These are phyloP conservation scores for Brachionus manjavacas DNA, from an alignment of 1,140 invertebrate species.

Conservation along the genomic window DNA sequence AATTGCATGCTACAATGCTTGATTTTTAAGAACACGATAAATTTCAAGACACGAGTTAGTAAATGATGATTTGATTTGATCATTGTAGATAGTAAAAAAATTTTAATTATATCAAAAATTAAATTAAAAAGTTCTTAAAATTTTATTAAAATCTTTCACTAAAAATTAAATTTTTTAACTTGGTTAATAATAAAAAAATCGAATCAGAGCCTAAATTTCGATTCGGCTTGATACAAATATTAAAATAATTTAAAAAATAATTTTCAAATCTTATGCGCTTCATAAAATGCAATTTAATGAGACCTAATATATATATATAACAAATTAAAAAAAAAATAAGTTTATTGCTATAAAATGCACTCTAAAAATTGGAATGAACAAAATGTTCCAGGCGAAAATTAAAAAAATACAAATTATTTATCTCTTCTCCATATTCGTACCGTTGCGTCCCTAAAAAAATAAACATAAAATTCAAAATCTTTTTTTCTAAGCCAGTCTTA, in stretches of 20 bases:
- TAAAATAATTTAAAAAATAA: neutral
- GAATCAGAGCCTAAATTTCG: neutral
- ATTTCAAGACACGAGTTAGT: too few species aligned
- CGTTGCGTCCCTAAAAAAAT: conserved; percentile 3
- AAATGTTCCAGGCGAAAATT: neutral
- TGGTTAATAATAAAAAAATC: neutral
- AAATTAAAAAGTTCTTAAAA: neutral
- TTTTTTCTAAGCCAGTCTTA: conserved; percentile 47
- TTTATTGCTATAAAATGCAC: conserved; percentile 19
- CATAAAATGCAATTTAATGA: neutral
- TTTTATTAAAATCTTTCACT: neutral
- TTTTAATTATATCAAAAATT: too few species aligned
- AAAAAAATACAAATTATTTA: neutral
- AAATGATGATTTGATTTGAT: too few species aligned
- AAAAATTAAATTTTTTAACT: neutral
- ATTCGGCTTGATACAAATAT: neutral
- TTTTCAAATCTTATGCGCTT: neutral
- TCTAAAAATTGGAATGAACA: conserved; percentile 26
- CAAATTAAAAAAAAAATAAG: neutral
- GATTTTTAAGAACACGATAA: too few species aligned
- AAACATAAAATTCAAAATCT: neutral
- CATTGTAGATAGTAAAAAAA: too few species aligned
- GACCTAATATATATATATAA: neutral
- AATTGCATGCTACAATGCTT: too few species aligned
- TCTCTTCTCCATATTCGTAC: conserved; percentile 35